Percentiles rank a stretch among this genome's conserved stretches.
Conservation (phyloP, 2,113 vertebrate species). For the Bubo scandiacus region DNA sequence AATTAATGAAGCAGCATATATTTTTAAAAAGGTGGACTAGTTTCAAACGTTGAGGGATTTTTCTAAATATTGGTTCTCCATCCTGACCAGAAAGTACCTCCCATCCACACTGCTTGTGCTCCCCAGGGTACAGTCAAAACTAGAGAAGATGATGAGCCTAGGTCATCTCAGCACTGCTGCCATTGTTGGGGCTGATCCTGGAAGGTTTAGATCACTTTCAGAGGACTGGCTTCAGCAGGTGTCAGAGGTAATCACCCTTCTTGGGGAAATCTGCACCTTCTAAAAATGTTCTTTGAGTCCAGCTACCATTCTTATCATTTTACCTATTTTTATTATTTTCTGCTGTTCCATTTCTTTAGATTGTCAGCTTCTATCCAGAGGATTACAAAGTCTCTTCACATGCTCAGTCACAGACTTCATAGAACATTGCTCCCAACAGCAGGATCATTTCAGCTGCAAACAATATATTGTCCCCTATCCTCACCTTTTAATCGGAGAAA, state of each 20-base stretch:
- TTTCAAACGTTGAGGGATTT: not conserved
- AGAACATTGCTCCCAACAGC: not conserved
- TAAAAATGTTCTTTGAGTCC: not conserved
- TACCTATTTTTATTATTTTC: not conserved
- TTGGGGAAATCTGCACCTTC: not conserved
- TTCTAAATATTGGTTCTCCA: not conserved
- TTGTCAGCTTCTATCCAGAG: not conserved
- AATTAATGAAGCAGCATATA: constrained; percentile 46
- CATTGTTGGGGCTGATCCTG: not conserved
- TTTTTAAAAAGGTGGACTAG: constrained; percentile 27
- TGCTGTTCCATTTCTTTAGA: not conserved
- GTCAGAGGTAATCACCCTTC: not conserved
- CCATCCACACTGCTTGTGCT: not conserved
- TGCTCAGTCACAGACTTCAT: not conserved
- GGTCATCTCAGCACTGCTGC: not conserved
- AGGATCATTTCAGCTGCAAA: not conserved
- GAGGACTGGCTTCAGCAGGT: not conserved
- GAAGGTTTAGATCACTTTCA: not conserved
- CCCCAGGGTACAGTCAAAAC: not conserved
- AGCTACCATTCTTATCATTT: not conserved
- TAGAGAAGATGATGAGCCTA: not conserved
- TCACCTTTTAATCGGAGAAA: not conserved
- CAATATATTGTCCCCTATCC: not conserved
- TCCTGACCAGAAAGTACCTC: not conserved
- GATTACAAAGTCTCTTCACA: not conserved